Conservation (phyloP, 1,140 invertebrate species). For the Calosoma granatense region DNA sequence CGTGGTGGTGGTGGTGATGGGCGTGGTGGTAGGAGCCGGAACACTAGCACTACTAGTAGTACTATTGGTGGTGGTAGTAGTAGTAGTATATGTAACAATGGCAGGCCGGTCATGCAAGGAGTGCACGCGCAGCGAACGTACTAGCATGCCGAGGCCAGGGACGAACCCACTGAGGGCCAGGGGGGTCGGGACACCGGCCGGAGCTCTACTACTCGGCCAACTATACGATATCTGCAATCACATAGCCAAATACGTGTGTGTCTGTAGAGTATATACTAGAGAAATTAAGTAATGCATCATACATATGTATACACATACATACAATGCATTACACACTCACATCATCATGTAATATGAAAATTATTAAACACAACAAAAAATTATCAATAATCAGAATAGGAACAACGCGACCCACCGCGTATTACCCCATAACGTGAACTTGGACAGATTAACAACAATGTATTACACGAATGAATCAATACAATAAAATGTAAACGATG, state of each 20-base stretch:
- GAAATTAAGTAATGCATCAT: not conserved
- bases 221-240: constrained; percentile 32
- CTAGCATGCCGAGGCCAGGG: constrained; percentile 24
- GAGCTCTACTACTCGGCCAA: constrained; percentile 24
- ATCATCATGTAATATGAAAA: too few species aligned
- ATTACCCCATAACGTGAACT: too few species aligned
- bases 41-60: too few species aligned
- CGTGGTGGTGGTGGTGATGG: not conserved
- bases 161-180: constrained; percentile 14
- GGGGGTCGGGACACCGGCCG: constrained; percentile 17
- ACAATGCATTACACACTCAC: too few species aligned
- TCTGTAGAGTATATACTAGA: not conserved
- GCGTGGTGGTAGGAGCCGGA: not conserved
- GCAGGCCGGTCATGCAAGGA: constrained; percentile 40
- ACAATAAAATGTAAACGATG: too few species aligned
- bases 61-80: constrained; percentile 15
- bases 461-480: too few species aligned
- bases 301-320: too few species aligned
- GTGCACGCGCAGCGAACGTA: constrained; percentile 25
- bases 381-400: too few species aligned
- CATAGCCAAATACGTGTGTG: too few species aligned
- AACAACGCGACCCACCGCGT: too few species aligned
- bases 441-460: too few species aligned
- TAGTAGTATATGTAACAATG: constrained; percentile 22
- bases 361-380: too few species aligned